Conservation (phyloP, 2,888 invertebrate species). For the Graphium colonna region DNA sequence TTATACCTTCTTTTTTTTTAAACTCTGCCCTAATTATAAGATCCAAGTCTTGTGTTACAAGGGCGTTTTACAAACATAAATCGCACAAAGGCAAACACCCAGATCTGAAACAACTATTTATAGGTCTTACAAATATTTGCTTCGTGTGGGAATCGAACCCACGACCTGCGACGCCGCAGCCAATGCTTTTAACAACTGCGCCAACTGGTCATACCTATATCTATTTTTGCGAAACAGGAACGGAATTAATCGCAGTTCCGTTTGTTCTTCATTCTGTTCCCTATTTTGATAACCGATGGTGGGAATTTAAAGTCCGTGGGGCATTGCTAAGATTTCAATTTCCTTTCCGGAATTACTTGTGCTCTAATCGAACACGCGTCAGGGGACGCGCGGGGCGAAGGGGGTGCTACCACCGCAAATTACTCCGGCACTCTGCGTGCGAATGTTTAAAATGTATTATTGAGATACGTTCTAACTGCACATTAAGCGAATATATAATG, state of each 20-base stretch:
- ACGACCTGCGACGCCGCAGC: no score
- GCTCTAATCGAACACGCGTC: conserved; percentile 78
- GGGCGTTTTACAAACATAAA: no score
- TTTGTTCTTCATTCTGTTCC: conserved; percentile 68
- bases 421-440: conserved; percentile 67
- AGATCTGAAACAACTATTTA: no score
- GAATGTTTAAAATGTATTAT: conserved; percentile 73
- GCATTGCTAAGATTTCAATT: conserved; percentile 80
- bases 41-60: no score
- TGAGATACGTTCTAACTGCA: conserved; percentile 56
- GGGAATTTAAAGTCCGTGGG: conserved; percentile 69
- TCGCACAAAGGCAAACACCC: no score
- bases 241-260: conserved; percentile 17
- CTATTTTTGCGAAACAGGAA: no score
- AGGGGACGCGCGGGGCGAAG: conserved; percentile 50
- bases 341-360: conserved; percentile 79
- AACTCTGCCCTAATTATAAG: no score
- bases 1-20: no score
- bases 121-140: no score
- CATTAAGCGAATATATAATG: conserved; percentile 49
- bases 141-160: no score
- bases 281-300: conserved; percentile 45
- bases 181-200: no score
- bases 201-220: no score
- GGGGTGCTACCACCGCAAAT: conserved; percentile 67